Conservation (phyloP, 2,113 vertebrate genomes). For the Salminus brasiliensis region DNA sequence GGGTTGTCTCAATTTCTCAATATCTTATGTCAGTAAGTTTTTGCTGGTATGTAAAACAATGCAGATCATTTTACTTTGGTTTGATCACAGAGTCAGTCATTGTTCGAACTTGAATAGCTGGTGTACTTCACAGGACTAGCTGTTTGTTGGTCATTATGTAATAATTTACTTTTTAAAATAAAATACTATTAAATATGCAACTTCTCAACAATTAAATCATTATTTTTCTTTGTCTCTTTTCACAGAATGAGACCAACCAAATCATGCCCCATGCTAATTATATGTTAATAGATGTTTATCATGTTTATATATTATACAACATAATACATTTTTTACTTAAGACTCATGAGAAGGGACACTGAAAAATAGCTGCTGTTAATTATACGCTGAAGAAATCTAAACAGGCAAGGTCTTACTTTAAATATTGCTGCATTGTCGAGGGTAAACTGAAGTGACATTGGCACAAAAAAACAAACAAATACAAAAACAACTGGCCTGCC, state of each 20-base stretch:
- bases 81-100: background rate
- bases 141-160: background rate
- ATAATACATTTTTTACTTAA: background rate
- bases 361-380: too few relatives aligned
- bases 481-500: background rate
- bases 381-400: too few relatives aligned
- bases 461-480: background rate
- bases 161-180: background rate
- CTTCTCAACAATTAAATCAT: background rate
- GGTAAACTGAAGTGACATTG: background rate
- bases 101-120: background rate
- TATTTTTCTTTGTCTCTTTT: background rate
- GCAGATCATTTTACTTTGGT: background rate
- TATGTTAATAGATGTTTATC: too few relatives aligned
- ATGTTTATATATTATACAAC: too few relatives aligned
- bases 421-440: background rate
- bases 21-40: background rate
- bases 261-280: too few relatives aligned
- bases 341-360: background rate
- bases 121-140: background rate
- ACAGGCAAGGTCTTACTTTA: background rate
- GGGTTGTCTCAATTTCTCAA: too few relatives aligned
- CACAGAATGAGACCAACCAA: background rate
- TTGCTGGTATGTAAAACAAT: background rate
- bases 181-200: conserved; percentile 1